Evolutionary conservation across 1,140 invertebrate genomes (phyloP).

Genomic region (Anthonomus grandis): DNA sequence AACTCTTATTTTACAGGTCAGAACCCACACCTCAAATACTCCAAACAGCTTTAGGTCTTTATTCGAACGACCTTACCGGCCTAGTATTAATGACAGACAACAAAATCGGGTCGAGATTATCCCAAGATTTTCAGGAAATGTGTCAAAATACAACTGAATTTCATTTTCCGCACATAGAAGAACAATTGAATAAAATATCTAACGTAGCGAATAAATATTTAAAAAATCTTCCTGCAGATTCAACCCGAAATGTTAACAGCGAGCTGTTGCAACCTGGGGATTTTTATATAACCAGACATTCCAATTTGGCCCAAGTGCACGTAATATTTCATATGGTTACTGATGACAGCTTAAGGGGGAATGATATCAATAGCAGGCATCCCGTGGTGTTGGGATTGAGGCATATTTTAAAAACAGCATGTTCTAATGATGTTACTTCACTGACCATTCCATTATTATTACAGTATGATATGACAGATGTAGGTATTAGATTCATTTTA

Average conservation of each 20-base stretch:
- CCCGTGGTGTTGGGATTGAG: constrained; percentile 91
- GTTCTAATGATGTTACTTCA: constrained; percentile 88
- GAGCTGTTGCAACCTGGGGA: constrained; percentile 78
- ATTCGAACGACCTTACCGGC: constrained; percentile 87
- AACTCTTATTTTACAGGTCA: constrained; percentile 45
- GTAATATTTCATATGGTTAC: constrained; percentile 92
- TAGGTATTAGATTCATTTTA: constrained; percentile 46
- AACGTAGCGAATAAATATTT: constrained; percentile 38
- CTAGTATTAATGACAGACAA: constrained; percentile 81
- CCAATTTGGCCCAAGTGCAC: constrained; percentile 92
- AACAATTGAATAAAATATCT: constrained; percentile 74
- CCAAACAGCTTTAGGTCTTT: constrained; percentile 90
- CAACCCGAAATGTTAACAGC: constrained; percentile 39
- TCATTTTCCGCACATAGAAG: constrained; percentile 83
- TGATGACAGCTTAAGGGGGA: constrained; percentile 67
- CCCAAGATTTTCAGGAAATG: constrained; percentile 63
- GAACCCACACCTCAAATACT: constrained; percentile 73
- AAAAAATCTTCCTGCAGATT: constrained; percentile 34
- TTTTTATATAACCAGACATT: constrained; percentile 92
- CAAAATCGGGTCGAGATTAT: constrained; percentile 69
- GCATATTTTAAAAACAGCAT: constrained; percentile 92
- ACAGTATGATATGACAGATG: constrained; percentile 91
- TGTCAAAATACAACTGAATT: constrained; percentile 76
- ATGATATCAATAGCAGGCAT: constrained; percentile 93
- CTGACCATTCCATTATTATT: constrained; percentile 90